These are phyloP conservation scores for Oxystoma pomonae DNA, from an alignment of 2,888 invertebrate genomes.

Conservation along the genomic window DNA sequence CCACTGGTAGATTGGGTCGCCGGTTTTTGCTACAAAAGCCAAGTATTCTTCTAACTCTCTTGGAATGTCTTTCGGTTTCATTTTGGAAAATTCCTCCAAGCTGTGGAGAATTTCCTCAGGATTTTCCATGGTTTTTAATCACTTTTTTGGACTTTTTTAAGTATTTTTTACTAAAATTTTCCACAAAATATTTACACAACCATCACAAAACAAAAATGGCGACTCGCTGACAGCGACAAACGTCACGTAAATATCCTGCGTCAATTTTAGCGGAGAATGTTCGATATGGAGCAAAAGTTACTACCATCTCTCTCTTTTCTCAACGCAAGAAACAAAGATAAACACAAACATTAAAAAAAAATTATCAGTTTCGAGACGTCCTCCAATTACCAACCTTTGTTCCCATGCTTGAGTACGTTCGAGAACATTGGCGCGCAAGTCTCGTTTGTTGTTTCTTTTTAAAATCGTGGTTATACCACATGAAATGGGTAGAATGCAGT, in stretches of 20 bases:
- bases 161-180: constrained; percentile 20
- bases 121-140: constrained; percentile 69
- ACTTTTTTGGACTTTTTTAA: neutral
- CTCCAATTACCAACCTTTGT: no score
- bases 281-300: no score
- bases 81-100: constrained; percentile 77
- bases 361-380: no score
- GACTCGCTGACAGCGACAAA: neutral
- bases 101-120: constrained; percentile 80
- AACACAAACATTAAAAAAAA: no score
- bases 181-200: constrained; percentile 14
- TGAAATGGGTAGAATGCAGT: no score
- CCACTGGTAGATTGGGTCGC: constrained; percentile 94
- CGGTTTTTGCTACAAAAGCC: constrained; percentile 86
- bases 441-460: no score
- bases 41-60: constrained; percentile 86
- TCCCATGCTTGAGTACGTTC: no score
- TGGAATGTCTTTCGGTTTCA: constrained; percentile 75
- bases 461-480: no score
- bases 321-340: no score
- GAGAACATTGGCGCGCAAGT: no score
- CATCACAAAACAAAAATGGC: constrained; percentile 1
- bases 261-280: no score
- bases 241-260: neutral
- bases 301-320: no score